Base-by-base conservation (phyloP, 2,888 invertebrate genomes). In the Pammene fasciana region DNA sequence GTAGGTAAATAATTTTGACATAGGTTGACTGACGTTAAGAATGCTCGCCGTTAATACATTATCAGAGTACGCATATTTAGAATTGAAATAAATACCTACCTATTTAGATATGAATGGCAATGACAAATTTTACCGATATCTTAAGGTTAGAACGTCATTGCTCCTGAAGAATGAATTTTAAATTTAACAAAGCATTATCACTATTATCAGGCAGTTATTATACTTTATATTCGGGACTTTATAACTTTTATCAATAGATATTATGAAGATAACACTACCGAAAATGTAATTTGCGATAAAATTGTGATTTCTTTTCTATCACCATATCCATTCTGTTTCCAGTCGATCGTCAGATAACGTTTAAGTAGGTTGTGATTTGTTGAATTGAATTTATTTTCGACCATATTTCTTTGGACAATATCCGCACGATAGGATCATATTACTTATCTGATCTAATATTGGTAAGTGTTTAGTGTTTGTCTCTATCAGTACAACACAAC, bases 201-300 rank as follows among this genome's bases (percentile, higher is more conserved):
- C 38, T n/a, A n/a, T n/a, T n/a, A n/a, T 41, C 52, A 62, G 8
- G 34, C 34, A 45, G 41, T 18, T 41, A 38, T 43, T 26, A 34
- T 64, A 57, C 18, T 14, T 56, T 67, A 60, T 54, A 61, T 61
- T 75, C 73, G 75, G 77, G 75, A 66, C 71, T 74, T 79, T 86
- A 88, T 86, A 81, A 70, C 13, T 0, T 73, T 86, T 89, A 90
- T 90, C 89, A 56, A 3, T 52, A 73, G 81, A 85, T 79, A 84
- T 83, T 82, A 85, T 81, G 78, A 78, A 79, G 85, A 87, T 90
- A 89, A 89, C 86, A 79, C 76, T 80, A 72, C 79, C 85, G 85
- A 85, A 79, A 79, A 86, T 82, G 84, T 88, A 89, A 90, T 86
- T 91, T 87, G 83, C 84, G 92, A 91, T 92, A 91, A 90, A 82